Base-by-base conservation (phyloP, 1,140 invertebrate genomes). In the Limonius californicus region DNA sequence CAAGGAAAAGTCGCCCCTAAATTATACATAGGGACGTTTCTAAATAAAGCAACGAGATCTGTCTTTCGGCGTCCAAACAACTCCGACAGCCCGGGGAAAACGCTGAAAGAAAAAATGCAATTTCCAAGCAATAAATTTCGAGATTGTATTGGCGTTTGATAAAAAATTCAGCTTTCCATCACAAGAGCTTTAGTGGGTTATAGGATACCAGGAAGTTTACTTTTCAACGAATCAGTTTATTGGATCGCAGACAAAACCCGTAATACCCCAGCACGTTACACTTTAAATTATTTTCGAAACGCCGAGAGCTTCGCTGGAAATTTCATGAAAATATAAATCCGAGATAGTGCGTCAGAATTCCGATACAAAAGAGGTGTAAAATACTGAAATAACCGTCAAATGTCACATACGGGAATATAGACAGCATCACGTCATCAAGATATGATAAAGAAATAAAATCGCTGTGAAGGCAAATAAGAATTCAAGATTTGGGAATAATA, bases 111-210 rank as follows among this genome's bases (percentile, higher is more conserved):
- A 50, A 50, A 50, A 50, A 50, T 50, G 45, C 45, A 50, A 50
- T 50, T 50, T 50, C 45, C 45, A 50, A 50, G 45, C 20, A 50
- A 50, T 50, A 50, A 50, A 50, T 50, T 50, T 50, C 45, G 45
- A 50, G 45, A 50, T 50, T 50, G 45, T 50, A 50, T 50, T 50
- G 45, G 45, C 45, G 45, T 50, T 50, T 50, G 45, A 50, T 50
- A 50, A 50, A 50, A 50, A 50, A 50, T 50, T 50, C 45, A 50
- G 45, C 20, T 19, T 50, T 50, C 45, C 7, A 50, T 50, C 45
- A 50, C 45, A 50, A 50, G 45, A 21, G 45, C 45, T 50, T 50
- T 21, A 50, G 45, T 50, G 14, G 45, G 45, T 50, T 50, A 50
- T 50, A 50, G 16, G 45, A 50, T 50, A 50, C 45, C 45, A 50